These are phyloP conservation scores for Mycteria americana DNA, from an alignment of 2,797 vertebrate genomes.

Conservation along the genomic window DNA sequence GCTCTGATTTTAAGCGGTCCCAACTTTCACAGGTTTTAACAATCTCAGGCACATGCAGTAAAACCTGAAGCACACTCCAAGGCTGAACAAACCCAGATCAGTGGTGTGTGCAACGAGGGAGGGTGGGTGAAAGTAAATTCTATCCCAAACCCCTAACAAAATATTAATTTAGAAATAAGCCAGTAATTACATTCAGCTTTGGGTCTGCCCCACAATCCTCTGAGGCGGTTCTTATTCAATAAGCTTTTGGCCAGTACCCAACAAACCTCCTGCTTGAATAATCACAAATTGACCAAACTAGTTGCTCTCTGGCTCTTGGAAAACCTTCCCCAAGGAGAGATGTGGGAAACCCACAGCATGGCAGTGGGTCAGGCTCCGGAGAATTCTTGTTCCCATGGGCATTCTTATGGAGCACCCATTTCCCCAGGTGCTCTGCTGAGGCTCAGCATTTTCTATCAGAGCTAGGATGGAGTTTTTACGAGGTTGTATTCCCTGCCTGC, in stretches of 20 bases:
- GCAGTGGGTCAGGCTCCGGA: not conserved
- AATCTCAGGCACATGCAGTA: conserved; percentile 3
- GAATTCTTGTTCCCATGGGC: not conserved
- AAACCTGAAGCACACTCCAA: not conserved
- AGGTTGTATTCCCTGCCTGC: not conserved
- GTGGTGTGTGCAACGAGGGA: not conserved
- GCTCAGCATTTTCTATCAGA: not conserved
- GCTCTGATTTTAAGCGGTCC: not conserved
- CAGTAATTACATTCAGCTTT: conserved; percentile 35
- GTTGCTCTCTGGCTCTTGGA: not conserved
- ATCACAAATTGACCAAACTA: conserved; percentile 4
- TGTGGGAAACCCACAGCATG: not conserved
- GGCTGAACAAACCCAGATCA: not conserved
- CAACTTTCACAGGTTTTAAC: conserved; percentile 35
- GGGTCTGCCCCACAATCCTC: conserved; percentile 30
- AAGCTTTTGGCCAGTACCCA: conserved; percentile 35
- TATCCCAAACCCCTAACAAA: conserved; percentile 33
- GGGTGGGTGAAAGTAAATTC: not conserved
- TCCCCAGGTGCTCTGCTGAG: not conserved
- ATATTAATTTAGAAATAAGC: conserved; percentile 63
- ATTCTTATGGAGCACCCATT: not conserved
- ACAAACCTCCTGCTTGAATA: not conserved
- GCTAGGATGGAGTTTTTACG: not conserved
- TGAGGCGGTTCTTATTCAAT: conserved; percentile 9
- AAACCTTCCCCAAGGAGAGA: not conserved